These are phyloP conservation scores for Osmoderma eremita DNA, from an alignment of 2,888 invertebrate genomes.

Conservation along the genomic window DNA sequence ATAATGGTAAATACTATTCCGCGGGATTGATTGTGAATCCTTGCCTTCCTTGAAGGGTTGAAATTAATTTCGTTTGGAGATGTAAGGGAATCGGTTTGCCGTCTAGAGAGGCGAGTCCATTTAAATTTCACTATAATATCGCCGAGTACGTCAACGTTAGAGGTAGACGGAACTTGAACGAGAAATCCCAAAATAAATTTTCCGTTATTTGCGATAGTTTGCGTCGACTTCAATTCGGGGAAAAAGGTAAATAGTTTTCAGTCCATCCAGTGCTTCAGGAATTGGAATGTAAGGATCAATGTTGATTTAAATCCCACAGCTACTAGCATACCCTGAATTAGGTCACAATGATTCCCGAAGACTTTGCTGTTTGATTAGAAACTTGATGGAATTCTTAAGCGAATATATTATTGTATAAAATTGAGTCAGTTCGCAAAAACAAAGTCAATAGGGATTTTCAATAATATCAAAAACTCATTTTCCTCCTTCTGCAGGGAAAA, in stretches of 20 bases:
- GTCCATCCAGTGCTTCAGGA: slow-evolving; percentile 25
- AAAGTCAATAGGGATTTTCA: not conserved
- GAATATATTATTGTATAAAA: slow-evolving; percentile 37
- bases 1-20: slow-evolving; percentile 16
- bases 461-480: slow-evolving; percentile 29
- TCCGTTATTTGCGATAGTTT: slow-evolving; percentile 27
- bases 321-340: slow-evolving; percentile 34
- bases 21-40: slow-evolving; percentile 21
- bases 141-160: not conserved
- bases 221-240: slow-evolving; percentile 17
- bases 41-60: slow-evolving; percentile 1
- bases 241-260: slow-evolving; percentile 41
- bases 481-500: not conserved
- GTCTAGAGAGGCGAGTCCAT: slow-evolving; percentile 5
- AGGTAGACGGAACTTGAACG: slow-evolving; percentile 8
- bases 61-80: slow-evolving; percentile 31
- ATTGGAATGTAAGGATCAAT: slow-evolving; percentile 34
- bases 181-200: slow-evolving; percentile 24
- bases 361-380: slow-evolving; percentile 43
- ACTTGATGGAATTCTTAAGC: slow-evolving; percentile 45
- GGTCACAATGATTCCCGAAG: slow-evolving; percentile 42
- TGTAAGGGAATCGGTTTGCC: slow-evolving; percentile 10
- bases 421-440: slow-evolving; percentile 9
- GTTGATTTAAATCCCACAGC: slow-evolving; percentile 38
- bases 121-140: slow-evolving; percentile 27